Base-by-base conservation (phyloP, 2,113 vertebrate genomes). In the Columbina picui region DNA sequence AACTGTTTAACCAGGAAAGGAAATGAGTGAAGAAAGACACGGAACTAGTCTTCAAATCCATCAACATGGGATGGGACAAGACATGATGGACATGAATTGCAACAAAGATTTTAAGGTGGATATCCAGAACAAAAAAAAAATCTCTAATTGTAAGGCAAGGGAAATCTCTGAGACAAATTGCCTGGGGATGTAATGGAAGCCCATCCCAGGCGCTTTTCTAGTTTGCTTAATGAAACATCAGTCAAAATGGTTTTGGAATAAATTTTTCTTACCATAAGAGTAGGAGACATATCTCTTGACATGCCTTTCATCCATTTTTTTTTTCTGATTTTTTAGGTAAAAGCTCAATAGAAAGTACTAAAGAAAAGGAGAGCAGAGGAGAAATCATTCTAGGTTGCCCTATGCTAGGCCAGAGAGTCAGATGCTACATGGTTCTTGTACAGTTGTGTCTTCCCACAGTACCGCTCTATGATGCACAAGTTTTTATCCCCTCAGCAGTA, bases 291-390 rank as follows among this genome's bases (percentile, higher is more conserved):
- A 36, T n/a, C 41, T 74, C 39, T 49, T 49, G 36, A 57, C 21
- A 27, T 18, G 27, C 10, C 0, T 1, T 50, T 59, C 26, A 41
- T 38, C 6, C 0, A 1, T 64, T 1, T 64, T 1, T 23, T 78
- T 87, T 73, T 26, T 6, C 27, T 63, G 69, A 53, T 59, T 93
- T 34, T 45, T 41, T 34, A 34, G 27, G 12, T 59, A 80, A 90
- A 87, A 76, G 26, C 38, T 61, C 49, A 74, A 20, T 21, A 69
- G n/a, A 83, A 87, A 83, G 4, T 69, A 27, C 29, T 53, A 16
- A 4, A 39, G 34, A 79, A 73, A 86, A 38, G 19, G 10, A 26
- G 17, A 78, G 61, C 0, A 1, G 64, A 67, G 13, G 23, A 27
- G 26, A 84, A 77, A 53, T 15, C 29, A 22, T 50, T 53, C 14